Percentiles rank a stretch among this genome's conserved stretches.
phyloP scores from a whole-genome alignment of 2,888 invertebrate genomes.

The Silvanus unidentatus region DNA sequence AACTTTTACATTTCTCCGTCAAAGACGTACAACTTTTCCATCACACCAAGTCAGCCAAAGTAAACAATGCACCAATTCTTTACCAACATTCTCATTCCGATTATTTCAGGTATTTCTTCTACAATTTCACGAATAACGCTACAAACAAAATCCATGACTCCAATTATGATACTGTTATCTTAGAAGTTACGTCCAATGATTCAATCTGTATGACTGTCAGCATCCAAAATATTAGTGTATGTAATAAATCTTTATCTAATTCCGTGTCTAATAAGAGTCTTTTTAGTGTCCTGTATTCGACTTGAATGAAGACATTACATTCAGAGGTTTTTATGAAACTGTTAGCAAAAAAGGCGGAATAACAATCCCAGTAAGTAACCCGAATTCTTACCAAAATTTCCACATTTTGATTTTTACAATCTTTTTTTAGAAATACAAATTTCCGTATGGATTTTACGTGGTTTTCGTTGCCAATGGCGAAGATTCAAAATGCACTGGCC shows the following conservation, averaged over 20 bases:
- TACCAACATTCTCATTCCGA: slow-evolving; percentile 11
- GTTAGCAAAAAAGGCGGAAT: slow-evolving; percentile 73
- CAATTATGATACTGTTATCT: slow-evolving; percentile 48
- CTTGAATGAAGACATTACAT: slow-evolving; percentile 70
- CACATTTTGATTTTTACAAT: neutral
- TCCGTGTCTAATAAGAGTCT: slow-evolving; percentile 7
- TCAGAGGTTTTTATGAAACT: slow-evolving; percentile 72
- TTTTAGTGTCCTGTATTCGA: slow-evolving; percentile 82
- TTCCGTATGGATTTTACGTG: slow-evolving; percentile 70
- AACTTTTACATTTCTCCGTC: slow-evolving; percentile 53
- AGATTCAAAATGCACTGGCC: slow-evolving; percentile 53
- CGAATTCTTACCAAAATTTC: too few relatives aligned
- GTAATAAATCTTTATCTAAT: slow-evolving; percentile 27
- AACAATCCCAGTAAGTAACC: slow-evolving; percentile 61
- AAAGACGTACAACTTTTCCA: slow-evolving; percentile 45
- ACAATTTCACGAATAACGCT: slow-evolving; percentile 43
- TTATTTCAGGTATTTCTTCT: slow-evolving; percentile 52
- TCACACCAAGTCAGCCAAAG: slow-evolving; percentile 41
- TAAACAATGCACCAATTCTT: slow-evolving; percentile 10
- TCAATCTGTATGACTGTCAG: slow-evolving; percentile 71
- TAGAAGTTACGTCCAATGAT: slow-evolving; percentile 58
- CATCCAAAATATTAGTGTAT: slow-evolving; percentile 68
- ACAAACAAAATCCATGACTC: slow-evolving; percentile 19
- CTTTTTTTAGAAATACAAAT: slow-evolving; percentile 59
- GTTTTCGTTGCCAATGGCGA: slow-evolving; percentile 69